Evolutionary conservation across 2,113 vertebrate species (phyloP).

Genomic region (Scopus umbretta): DNA sequence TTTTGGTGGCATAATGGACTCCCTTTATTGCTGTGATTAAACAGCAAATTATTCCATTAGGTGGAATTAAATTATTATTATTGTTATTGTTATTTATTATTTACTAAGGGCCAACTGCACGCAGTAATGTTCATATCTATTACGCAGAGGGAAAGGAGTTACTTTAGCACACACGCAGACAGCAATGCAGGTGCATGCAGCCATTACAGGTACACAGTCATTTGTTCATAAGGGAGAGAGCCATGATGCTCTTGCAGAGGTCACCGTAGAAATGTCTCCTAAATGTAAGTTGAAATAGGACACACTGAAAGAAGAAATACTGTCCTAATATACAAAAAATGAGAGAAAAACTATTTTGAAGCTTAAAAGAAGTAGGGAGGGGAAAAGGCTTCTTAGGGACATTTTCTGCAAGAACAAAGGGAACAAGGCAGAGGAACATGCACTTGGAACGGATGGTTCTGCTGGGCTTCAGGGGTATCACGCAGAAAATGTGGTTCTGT

Average conservation of each 20-base stretch:
- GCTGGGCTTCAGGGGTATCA: neutral
- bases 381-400: neutral
- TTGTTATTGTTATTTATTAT: neutral
- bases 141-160: neutral
- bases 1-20: conserved; percentile 14
- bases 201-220: neutral
- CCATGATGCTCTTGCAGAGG: neutral
- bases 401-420: neutral
- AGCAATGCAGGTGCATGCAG: neutral
- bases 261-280: neutral
- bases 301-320: neutral
- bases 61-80: neutral
- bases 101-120: neutral
- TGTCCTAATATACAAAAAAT: neutral
- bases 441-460: neutral
- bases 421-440: neutral
- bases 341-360: neutral
- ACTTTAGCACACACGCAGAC: neutral
- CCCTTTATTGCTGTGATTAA: neutral
- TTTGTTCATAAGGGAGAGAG: neutral
- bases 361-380: neutral
- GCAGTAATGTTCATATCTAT: neutral
- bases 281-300: neutral
- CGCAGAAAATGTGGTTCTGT: neutral
- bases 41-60: conserved; percentile 6